Conservation (phyloP, 1,140 invertebrate genomes). For the Drosophila paulistorum region DNA sequence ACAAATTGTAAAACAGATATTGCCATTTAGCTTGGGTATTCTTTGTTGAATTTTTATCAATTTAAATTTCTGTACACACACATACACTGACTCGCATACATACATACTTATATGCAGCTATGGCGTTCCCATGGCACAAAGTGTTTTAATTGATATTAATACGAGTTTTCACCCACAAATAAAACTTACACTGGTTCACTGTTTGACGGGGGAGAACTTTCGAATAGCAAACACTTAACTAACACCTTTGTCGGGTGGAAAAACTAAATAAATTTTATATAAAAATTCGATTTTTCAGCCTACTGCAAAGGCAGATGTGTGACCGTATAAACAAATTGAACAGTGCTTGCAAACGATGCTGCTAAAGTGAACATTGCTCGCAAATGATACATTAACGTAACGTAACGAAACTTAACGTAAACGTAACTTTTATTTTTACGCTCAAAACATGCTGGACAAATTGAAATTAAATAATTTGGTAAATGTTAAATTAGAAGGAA, state of each 20-base stretch:
- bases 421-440: too few relatives aligned
- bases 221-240: constrained; percentile 23
- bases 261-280: constrained; percentile 39
- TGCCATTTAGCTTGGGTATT: constrained; percentile 37
- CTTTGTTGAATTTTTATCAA: constrained; percentile 65
- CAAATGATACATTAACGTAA: too few relatives aligned
- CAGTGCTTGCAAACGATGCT: neutral
- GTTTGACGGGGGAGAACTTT: constrained; percentile 38
- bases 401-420: too few relatives aligned
- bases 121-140: constrained; percentile 50
- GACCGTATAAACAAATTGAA: constrained; percentile 3
- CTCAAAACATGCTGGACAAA: constrained; percentile 65
- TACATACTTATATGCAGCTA: constrained; percentile 31
- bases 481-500: constrained; percentile 27
- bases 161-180: neutral
- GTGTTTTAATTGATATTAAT: neutral
- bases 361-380: too few relatives aligned
- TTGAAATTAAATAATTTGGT: constrained; percentile 80
- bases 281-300: constrained; percentile 53
- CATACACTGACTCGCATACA: constrained; percentile 22
- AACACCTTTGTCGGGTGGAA: constrained; percentile 27
- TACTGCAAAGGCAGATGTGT: neutral
- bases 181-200: constrained; percentile 61
- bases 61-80: constrained; percentile 71
- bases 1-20: constrained; percentile 10